A percentile compares a stretch with the other conserved stretches of the same genome.
Conservation (phyloP, 2,797 vertebrate species). For the Rhincodon typus region DNA sequence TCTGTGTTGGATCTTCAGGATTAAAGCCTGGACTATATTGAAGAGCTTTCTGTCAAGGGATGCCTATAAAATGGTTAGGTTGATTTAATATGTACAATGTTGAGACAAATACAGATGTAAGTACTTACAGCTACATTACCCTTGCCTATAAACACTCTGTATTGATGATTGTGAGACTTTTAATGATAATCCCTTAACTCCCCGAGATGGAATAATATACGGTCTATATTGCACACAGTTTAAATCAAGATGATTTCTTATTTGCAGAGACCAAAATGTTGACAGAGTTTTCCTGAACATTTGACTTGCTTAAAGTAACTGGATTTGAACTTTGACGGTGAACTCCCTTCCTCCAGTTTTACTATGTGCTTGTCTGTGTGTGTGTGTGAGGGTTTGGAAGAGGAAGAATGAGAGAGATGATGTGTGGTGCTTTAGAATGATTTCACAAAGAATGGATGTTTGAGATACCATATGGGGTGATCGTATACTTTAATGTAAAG, state of each 20-base stretch:
- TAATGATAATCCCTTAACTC: constrained; percentile 33
- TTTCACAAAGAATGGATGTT: not conserved
- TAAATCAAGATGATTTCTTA: constrained; percentile 20
- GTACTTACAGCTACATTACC: constrained; percentile 23
- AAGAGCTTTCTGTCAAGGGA: constrained; percentile 13
- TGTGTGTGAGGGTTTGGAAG: not conserved
- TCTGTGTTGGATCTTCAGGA: constrained; percentile 35
- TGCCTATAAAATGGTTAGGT: constrained; percentile 16
- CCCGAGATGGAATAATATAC: constrained; percentile 14
- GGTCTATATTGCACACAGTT: not conserved
- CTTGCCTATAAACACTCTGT: constrained; percentile 13
- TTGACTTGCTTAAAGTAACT: not conserved
- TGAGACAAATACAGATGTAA: constrained; percentile 34
- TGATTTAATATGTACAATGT: constrained; percentile 32
- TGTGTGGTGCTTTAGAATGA: not conserved
- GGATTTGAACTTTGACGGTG: constrained; percentile 18
- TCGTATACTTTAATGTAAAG: not conserved
- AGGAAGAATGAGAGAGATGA: not conserved
- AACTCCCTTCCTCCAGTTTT: not conserved
- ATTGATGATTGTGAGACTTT: constrained; percentile 31
- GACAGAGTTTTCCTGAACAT: constrained; percentile 1
- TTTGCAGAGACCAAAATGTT: not conserved
- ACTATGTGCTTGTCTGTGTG: not conserved
- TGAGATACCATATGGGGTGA: not conserved
- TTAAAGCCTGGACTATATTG: constrained; percentile 19